Base-by-base conservation (phyloP, 2,113 vertebrate genomes). In the Apodemus speciosus region DNA sequence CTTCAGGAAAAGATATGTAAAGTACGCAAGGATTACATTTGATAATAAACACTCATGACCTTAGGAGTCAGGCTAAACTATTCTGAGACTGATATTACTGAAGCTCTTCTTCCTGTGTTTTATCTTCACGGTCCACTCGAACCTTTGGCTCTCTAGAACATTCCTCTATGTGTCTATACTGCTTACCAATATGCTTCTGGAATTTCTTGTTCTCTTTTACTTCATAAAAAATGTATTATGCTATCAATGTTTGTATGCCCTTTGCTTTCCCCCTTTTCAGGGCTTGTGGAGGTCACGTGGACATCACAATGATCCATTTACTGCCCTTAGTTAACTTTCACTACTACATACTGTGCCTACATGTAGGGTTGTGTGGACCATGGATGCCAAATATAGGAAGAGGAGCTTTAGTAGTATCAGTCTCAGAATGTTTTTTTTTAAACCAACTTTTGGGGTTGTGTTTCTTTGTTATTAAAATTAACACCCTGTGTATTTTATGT, bases 241-340 rank as follows among this genome's bases (percentile, higher is more conserved):
- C 4, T 46, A 6, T 90, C 60, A 51, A 25, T 80, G 88, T 68
- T 89, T 25, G 32, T 83, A 53, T 32, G 27, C 14, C 38, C 9
- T 58, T 71, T 89, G 32, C 32, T 81, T 91, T 80, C 62, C 10
- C 43, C 68, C 62, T 23, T 93, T 43, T 3, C 3, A 20, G 81
- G 53, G n/a, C 49, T 77, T 85, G 43, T 85, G 40, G 88, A 43
- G 8, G 43, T 96, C 20, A 72, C 72, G 46, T 76, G 35, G 85
- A 43, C 4, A 51, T 96, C 20, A 43, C 18, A 20, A 21, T 60
- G 49, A 13, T 40, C 4, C 38, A 35, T 46, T 25, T 72, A 20
- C 14, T 85, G 73, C 40, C 23, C 66, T 88, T 89, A 3, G 18
- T 69, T 73, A 43, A 91, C 75, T 92, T 86, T 85, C 62, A 92